Percentiles rank a stretch among this genome's conserved stretches.
Evolutionary conservation across 2,797 vertebrate species (phyloP).

Genomic region (Petrocephalus schoutedeni): DNA sequence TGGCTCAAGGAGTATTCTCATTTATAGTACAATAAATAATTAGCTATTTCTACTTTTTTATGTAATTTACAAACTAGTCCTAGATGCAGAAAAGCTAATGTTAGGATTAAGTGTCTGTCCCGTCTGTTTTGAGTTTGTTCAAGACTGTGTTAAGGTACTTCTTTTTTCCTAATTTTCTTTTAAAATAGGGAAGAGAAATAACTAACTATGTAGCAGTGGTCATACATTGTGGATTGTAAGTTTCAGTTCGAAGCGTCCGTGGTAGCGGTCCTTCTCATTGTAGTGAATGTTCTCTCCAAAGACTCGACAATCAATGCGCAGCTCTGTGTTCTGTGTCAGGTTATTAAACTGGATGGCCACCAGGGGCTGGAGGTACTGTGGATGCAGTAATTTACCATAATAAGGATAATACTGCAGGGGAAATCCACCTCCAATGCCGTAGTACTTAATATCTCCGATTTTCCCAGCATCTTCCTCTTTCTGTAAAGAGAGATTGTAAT

Average conservation of each 20-base stretch:
- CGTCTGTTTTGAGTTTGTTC: constrained; percentile 77
- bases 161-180: constrained; percentile 43
- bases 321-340: constrained; percentile 71
- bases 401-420: constrained; percentile 95
- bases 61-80: constrained; percentile 84
- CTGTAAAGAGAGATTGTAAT: constrained; percentile 49
- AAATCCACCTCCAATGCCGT: constrained; percentile 75
- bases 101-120: constrained; percentile 82
- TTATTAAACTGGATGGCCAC: constrained; percentile 90
- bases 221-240: constrained; percentile 76
- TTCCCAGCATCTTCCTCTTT: constrained; percentile 77
- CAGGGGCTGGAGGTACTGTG: constrained; percentile 84
- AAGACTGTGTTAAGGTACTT: constrained; percentile 72
- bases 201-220: constrained; percentile 64
- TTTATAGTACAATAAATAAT: constrained; percentile 93
- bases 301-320: constrained; percentile 88
- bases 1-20: constrained; percentile 81
- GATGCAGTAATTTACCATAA: constrained; percentile 86
- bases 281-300: constrained; percentile 85
- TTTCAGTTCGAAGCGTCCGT: constrained; percentile 95
- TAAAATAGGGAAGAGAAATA: constrained; percentile 51
- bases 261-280: constrained; percentile 93
- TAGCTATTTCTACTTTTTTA: constrained; percentile 81
- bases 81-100: constrained; percentile 87
- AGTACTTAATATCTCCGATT: constrained; percentile 73